A percentile compares a stretch with the other conserved stretches of the same genome.
These are phyloP conservation scores for Drosophila yooni DNA, from an alignment of 2,888 invertebrate species.

Conservation along the genomic window DNA sequence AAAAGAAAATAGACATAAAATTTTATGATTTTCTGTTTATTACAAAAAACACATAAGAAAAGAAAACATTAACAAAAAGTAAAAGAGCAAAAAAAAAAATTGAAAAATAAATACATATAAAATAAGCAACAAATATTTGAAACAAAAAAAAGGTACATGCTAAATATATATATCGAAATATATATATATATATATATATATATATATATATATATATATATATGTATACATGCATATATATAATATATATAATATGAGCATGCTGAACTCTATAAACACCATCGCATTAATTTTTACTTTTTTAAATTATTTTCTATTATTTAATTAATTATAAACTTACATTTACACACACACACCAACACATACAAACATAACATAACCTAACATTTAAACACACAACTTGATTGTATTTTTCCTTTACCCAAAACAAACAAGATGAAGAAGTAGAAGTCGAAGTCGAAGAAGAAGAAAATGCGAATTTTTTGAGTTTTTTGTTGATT, in stretches of 20 bases:
- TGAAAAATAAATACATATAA: conserved; percentile 28
- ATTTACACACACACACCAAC: conserved; percentile 42
- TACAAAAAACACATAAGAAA: conserved; percentile 31
- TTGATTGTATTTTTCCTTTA: conserved; percentile 44
- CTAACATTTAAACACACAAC: conserved; percentile 16
- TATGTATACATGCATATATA: conserved; percentile 11
- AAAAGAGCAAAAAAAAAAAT: conserved; percentile 40
- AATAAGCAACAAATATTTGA: conserved; percentile 24
- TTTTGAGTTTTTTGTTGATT: conserved; percentile 74
- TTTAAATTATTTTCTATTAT: conserved; percentile 77
- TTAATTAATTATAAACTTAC: conserved; percentile 54
- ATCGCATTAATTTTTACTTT: conserved; percentile 77
- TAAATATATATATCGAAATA: conserved; percentile 18
- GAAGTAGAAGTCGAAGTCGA: background rate
- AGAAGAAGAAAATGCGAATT: conserved; percentile 29
- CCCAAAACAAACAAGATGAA: conserved; percentile 21
- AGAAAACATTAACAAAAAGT: conserved; percentile 20
- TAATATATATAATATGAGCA: conserved; percentile 46
- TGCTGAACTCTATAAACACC: conserved; percentile 78
- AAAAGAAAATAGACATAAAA: conserved; percentile 73
- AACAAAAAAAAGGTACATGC: conserved; percentile 46
- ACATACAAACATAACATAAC: conserved; percentile 27
- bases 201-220: conserved; percentile 17
- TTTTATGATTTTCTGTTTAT: conserved; percentile 64
- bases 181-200: conserved; percentile 12